A percentile compares a stretch with the other conserved stretches of the same genome.
Evolutionary conservation across 2,888 invertebrate species (phyloP).

Genomic region (Urechis unicinctus): DNA sequence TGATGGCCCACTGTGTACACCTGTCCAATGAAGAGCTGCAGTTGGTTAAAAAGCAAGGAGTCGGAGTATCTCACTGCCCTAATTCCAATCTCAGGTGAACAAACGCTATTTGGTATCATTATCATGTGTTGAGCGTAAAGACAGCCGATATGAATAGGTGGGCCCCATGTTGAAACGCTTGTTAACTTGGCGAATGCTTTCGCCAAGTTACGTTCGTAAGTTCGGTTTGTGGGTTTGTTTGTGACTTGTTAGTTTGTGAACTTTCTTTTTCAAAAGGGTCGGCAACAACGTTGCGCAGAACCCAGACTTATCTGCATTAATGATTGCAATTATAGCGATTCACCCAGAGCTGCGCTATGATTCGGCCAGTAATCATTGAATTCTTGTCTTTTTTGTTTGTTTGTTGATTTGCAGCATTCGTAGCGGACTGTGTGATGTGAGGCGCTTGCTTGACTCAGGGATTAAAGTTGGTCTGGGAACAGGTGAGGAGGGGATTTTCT

Average conservation of each 20-base stretch:
- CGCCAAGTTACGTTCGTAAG: too few species aligned
- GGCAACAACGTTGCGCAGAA: too few species aligned
- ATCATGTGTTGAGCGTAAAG: too few species aligned
- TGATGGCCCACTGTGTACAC: conserved; percentile 80
- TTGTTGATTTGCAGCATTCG: conserved; percentile 60
- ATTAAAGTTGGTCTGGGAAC: conserved; percentile 79
- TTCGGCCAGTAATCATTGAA: not conserved
- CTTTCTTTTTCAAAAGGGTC: too few species aligned
- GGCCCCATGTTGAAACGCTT: not conserved
- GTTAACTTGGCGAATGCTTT: too few species aligned
- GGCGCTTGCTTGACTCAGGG: conserved; percentile 59
- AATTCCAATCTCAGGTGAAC: conserved; percentile 62
- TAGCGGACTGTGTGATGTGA: conserved; percentile 76
- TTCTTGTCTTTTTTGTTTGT: too few species aligned
- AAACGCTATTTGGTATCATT: not conserved
- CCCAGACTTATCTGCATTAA: too few species aligned
- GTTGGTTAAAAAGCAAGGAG: conserved; percentile 57
- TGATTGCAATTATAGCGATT: not conserved
- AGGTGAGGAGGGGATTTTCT: conserved; percentile 55
- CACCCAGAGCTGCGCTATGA: not conserved
- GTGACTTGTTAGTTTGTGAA: too few species aligned
- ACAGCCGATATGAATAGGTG: not conserved
- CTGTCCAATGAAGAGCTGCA: conserved; percentile 65
- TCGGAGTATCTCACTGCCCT: conserved; percentile 78
- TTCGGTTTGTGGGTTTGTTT: too few species aligned